These are phyloP conservation scores for Theropithecus gelada DNA, from an alignment of 2,113 vertebrate genomes.

Conservation along the genomic window DNA sequence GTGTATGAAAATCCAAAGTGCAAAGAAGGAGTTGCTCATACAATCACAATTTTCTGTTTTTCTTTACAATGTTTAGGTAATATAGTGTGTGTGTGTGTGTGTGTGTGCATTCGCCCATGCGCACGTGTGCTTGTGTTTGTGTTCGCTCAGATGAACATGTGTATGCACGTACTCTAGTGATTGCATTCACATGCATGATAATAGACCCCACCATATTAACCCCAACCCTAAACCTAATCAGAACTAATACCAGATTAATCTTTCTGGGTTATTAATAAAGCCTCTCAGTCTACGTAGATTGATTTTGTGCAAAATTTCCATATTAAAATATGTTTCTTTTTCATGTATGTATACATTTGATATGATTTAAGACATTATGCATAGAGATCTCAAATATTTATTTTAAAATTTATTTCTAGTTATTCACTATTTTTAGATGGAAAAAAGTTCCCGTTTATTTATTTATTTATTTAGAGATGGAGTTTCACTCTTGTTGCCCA, in stretches of 20 bases:
- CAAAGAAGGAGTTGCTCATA: not conserved
- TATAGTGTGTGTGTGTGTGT: not conserved
- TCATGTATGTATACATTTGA: not conserved
- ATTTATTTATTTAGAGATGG: no score
- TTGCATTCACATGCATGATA: not conserved
- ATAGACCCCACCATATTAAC: not conserved
- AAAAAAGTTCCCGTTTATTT: no score
- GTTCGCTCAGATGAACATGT: not conserved
- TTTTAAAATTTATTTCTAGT: no score
- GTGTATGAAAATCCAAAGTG: not conserved
- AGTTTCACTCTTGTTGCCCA: no score
- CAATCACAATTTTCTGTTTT: not conserved
- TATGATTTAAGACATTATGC: not conserved
- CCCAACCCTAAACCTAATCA: not conserved
- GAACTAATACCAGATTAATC: not conserved
- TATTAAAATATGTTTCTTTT: not conserved
- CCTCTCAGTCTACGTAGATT: not conserved
- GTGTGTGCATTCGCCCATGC: rapidly evolving
- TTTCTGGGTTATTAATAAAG: not conserved
- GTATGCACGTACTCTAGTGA: not conserved
- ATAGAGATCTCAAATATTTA: not conserved
- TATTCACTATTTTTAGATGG: no score
- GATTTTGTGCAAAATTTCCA: not conserved
- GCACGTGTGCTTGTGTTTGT: no score
- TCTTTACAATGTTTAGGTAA: not conserved